Evolutionary conservation across 1,140 invertebrate genomes (phyloP).

Genomic region (Anastatus disparis): DNA sequence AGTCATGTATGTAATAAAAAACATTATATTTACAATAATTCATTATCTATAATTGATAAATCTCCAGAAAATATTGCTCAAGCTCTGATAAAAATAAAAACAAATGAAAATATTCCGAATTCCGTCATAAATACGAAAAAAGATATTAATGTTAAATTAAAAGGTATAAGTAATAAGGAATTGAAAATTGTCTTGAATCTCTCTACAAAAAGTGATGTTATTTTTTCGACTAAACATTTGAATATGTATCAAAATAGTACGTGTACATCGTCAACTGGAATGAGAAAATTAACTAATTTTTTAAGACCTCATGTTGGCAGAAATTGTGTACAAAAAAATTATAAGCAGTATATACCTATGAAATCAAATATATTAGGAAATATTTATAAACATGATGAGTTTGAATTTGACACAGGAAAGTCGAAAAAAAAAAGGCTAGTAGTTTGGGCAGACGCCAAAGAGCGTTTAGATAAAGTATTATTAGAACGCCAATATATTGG

Average conservation of each 20-base stretch:
- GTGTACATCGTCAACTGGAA: no score
- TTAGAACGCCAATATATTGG: no score
- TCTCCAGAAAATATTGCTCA: neutral
- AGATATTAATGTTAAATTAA: neutral
- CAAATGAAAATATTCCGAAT: neutral
- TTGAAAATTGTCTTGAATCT: neutral
- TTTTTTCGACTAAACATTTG: no score
- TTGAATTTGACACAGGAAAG: no score
- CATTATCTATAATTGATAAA: constrained; percentile 2
- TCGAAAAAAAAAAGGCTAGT: constrained; percentile 17
- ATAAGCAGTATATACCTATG: no score
- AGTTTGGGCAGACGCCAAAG: constrained; percentile 6
- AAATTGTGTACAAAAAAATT: no score
- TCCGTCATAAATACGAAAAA: neutral
- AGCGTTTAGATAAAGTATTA: constrained; percentile 3
- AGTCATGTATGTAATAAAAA: neutral
- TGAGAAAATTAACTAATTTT: no score
- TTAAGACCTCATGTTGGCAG: no score
- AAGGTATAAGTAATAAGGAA: neutral
- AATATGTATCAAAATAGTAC: no score
- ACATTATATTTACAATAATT: neutral
- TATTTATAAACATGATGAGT: no score
- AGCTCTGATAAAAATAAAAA: constrained; percentile 12
- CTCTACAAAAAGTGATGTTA: no score
- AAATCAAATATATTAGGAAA: no score